Conservation (phyloP, 1,140 invertebrate species). For the Drosophila lowei region DNA sequence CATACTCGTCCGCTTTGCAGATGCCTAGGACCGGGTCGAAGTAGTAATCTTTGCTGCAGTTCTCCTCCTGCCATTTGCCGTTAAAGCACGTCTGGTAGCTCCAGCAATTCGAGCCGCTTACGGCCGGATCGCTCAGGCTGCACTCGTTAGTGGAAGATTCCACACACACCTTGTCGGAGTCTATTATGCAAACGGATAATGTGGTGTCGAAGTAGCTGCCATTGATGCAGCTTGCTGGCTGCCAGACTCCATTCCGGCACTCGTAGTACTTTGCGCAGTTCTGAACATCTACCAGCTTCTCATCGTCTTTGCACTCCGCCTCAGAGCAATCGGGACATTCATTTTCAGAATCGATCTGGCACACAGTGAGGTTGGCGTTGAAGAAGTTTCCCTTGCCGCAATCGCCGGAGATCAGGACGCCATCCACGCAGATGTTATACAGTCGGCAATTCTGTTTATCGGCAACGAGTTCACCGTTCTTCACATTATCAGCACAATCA, state of each 20-base stretch:
- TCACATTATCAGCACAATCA: constrained; percentile 30
- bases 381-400: constrained; percentile 54
- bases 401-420: constrained; percentile 32
- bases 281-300: not conserved
- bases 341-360: constrained; percentile 26
- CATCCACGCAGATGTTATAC: constrained; percentile 45
- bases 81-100: constrained; percentile 46
- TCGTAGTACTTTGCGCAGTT: constrained; percentile 51
- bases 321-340: constrained; percentile 35
- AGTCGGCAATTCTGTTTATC: constrained; percentile 43
- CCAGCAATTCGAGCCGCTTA: constrained; percentile 38
- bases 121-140: constrained; percentile 17
- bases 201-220: constrained; percentile 31
- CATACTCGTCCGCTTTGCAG: constrained; percentile 34
- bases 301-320: constrained; percentile 27
- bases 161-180: constrained; percentile 31
- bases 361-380: constrained; percentile 1
- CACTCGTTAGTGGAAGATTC: constrained; percentile 3
- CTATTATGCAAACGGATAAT: not conserved
- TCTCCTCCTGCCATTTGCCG: constrained; percentile 45
- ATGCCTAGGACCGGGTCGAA: constrained; percentile 36
- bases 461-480: constrained; percentile 24
- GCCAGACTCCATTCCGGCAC: constrained; percentile 47
- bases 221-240: constrained; percentile 8
- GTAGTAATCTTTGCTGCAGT: constrained; percentile 34